Conservation (phyloP, 2,113 vertebrate species). For the Delphinus delphis region DNA sequence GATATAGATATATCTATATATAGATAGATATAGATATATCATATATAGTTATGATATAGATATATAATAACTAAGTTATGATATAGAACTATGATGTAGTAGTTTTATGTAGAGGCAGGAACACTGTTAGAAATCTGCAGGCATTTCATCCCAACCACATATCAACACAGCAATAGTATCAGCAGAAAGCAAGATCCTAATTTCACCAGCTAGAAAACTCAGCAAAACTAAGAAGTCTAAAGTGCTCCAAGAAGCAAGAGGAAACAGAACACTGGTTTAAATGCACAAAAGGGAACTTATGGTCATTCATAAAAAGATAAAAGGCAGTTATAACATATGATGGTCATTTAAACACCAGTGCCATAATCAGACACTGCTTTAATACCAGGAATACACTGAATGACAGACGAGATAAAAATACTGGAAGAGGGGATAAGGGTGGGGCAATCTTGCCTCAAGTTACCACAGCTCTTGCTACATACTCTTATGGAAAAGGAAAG, state of each 20-base stretch:
- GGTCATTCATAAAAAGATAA: neutral
- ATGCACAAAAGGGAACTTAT: slow-evolving; percentile 40
- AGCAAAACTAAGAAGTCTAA: slow-evolving; percentile 66
- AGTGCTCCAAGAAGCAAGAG: slow-evolving; percentile 64
- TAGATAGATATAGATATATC: too few relatives aligned
- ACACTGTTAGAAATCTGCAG: neutral
- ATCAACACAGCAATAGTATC: slow-evolving; percentile 29
- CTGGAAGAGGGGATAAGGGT: neutral
- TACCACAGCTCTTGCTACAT: neutral
- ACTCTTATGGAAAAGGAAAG: neutral
- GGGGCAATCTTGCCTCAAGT: neutral
- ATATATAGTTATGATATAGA: too few relatives aligned
- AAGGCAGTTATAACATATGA: neutral
- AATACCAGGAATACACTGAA: neutral
- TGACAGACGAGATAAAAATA: neutral
- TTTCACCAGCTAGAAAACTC: slow-evolving; percentile 72
- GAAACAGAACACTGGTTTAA: slow-evolving; percentile 23
- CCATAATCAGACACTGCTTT: neutral
- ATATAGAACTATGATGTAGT: neutral
- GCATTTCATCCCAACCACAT: neutral
- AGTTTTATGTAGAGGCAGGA: neutral
- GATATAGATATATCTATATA: too few relatives aligned
- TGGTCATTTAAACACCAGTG: neutral
- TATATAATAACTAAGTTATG: neutral
- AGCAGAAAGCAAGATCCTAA: slow-evolving; percentile 62